Conservation (phyloP, 2,888 invertebrate genomes). For the Thysanoteuthis rhombus region DNA sequence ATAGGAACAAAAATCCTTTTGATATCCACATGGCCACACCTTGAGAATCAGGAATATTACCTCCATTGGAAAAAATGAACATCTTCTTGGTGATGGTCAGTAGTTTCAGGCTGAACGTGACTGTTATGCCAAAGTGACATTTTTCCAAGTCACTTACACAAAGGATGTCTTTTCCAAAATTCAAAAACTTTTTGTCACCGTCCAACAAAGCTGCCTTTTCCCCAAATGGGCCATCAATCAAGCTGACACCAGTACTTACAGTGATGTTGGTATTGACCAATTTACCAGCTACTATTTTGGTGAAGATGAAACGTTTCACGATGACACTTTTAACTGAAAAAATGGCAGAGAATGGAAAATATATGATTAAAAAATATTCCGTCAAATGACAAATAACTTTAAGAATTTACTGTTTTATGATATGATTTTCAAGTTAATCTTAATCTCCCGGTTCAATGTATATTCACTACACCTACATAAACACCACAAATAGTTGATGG, state of each 20-base stretch:
- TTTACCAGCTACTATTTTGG: slow-evolving; percentile 36
- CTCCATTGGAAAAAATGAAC: slow-evolving; percentile 46
- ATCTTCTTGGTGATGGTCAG: slow-evolving; percentile 36
- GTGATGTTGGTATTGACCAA: slow-evolving; percentile 42
- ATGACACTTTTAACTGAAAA: slow-evolving; percentile 40
- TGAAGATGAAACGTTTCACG: slow-evolving; percentile 38
- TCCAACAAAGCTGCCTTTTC: slow-evolving; percentile 40
- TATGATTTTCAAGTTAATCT: too few relatives aligned
- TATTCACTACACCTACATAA: too few relatives aligned
- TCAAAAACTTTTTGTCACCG: slow-evolving; percentile 40
- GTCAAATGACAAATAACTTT: too few relatives aligned
- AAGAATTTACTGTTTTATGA: too few relatives aligned
- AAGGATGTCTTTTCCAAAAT: slow-evolving; percentile 42
- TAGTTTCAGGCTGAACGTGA: slow-evolving; percentile 43
- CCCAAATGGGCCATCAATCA: slow-evolving; percentile 34
- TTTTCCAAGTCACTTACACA: slow-evolving; percentile 42
- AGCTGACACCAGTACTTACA: slow-evolving; percentile 36
- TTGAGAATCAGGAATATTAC: slow-evolving; percentile 38
- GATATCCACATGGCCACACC: slow-evolving; percentile 48
- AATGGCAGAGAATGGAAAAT: neutral
- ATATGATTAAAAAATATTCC: neutral
- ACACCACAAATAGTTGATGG: too few relatives aligned
- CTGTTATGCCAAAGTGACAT: slow-evolving; percentile 45
- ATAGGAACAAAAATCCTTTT: slow-evolving; percentile 40
- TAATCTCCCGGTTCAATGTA: too few relatives aligned